Conservation (phyloP, 2,113 vertebrate species). For the Danio rerio region DNA sequence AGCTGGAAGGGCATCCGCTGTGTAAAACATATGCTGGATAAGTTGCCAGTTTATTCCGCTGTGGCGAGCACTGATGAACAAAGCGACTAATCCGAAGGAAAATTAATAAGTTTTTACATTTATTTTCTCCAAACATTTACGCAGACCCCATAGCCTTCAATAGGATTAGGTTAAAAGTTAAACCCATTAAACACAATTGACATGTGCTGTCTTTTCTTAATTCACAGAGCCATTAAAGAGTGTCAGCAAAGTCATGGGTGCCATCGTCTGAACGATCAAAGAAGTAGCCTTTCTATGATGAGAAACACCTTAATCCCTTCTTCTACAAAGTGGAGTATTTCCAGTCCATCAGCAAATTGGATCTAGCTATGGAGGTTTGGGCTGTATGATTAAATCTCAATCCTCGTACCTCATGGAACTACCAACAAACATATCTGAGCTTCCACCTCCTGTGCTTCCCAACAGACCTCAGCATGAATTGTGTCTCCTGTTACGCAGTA, state of each 20-base stretch:
- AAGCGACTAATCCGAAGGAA: too few species aligned
- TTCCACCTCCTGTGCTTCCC: slow-evolving; percentile 4
- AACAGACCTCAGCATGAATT: slow-evolving; percentile 48
- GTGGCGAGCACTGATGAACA: too few species aligned
- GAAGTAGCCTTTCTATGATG: neutral
- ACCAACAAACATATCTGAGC: slow-evolving; percentile 3
- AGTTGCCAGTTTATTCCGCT: too few species aligned
- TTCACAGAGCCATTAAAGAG: neutral
- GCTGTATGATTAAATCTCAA: neutral
- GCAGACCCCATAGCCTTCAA: too few species aligned
- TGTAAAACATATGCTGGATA: too few species aligned
- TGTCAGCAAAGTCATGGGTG: neutral
- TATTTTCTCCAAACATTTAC: too few species aligned
- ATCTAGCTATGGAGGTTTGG: slow-evolving; percentile 13
- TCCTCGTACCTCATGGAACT: slow-evolving; percentile 7
- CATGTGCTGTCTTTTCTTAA: neutral
- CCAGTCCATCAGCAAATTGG: neutral
- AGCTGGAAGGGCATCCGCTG: too few species aligned
- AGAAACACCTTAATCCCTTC: slow-evolving; percentile 1
- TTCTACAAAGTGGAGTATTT: slow-evolving; percentile 8
- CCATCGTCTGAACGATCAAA: slow-evolving; percentile 16
- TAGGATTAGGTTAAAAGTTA: too few species aligned
- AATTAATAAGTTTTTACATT: too few species aligned
- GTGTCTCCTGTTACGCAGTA: slow-evolving; percentile 60
- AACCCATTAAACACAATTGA: neutral